Percentiles rank a stretch among this genome's conserved stretches.
These are phyloP conservation scores for Morone saxatilis DNA, from an alignment of 2,113 vertebrate genomes.

Conservation along the genomic window DNA sequence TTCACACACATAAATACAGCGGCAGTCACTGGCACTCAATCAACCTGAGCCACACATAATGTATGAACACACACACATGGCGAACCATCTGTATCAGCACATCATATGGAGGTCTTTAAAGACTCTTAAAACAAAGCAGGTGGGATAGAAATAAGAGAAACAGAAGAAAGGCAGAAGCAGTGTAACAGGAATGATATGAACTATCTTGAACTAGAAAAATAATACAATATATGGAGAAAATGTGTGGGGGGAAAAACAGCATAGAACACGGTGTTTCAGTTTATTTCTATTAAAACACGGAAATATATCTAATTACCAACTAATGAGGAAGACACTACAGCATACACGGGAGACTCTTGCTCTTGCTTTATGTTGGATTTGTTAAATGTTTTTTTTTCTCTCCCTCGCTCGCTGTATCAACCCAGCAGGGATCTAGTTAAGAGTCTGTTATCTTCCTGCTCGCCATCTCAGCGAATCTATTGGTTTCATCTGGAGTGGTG, in stretches of 20 bases:
- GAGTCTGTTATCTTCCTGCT: conserved; percentile 36
- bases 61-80: neutral
- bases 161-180: neutral
- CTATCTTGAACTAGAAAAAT: neutral
- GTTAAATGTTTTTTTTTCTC: conserved; percentile 15
- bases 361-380: neutral
- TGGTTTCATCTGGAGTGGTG: conserved; percentile 44
- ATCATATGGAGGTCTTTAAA: conserved; percentile 20
- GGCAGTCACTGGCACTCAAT: conserved; percentile 18
- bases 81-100: conserved; percentile 34
- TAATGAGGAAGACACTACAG: neutral
- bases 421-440: conserved; percentile 35
- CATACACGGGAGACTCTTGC: no score
- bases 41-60: neutral
- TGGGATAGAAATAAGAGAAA: neutral
- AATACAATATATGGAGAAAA: neutral
- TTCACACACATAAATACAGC: neutral
- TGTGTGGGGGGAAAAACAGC: neutral
- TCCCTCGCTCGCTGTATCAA: conserved; percentile 12
- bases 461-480: conserved; percentile 49
- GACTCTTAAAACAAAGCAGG: neutral
- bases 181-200: neutral
- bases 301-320: neutral
- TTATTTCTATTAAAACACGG: neutral
- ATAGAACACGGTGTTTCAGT: neutral